Conservation (phyloP, 2,888 invertebrate species). For the Cataglyphis albicans region DNA sequence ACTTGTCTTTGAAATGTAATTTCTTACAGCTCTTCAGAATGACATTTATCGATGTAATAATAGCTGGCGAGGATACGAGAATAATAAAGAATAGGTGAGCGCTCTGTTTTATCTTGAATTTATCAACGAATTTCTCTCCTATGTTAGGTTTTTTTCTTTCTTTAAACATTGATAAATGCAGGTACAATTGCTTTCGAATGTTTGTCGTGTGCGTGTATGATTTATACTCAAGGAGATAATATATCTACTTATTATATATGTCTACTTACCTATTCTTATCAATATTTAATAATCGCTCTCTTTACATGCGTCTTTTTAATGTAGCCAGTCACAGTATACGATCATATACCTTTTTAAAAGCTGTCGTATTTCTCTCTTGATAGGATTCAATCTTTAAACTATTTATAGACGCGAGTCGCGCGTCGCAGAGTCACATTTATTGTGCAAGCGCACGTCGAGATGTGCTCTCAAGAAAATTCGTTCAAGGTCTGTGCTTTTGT, state of each 20-base stretch:
- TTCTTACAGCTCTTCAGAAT: not conserved
- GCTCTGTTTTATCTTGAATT: not conserved
- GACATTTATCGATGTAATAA: not conserved
- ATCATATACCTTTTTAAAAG: not conserved
- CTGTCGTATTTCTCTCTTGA: not conserved
- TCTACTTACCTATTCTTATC: not conserved
- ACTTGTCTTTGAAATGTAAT: not conserved
- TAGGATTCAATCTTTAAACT: not conserved
- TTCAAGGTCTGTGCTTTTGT: conserved; percentile 62
- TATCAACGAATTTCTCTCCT: not conserved
- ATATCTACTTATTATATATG: not conserved
- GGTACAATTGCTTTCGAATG: not conserved
- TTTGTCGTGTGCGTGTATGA: not conserved
- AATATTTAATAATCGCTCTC: not conserved
- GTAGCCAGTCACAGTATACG: not conserved
- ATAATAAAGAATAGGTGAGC: not conserved
- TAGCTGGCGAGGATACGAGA: not conserved
- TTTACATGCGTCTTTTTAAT: not conserved
- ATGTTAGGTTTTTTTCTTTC: not conserved
- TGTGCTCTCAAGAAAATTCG: conserved; percentile 1
- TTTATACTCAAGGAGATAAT: not conserved
- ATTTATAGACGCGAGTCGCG: conserved; percentile 21
- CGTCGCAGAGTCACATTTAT: not conserved
- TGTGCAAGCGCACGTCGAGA: not conserved
- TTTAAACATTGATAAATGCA: not conserved